A percentile compares a stretch with the other conserved stretches of the same genome.
phyloP scores from a whole-genome alignment of 2,797 vertebrate genomes.

The Gymnopithys bicolor region DNA sequence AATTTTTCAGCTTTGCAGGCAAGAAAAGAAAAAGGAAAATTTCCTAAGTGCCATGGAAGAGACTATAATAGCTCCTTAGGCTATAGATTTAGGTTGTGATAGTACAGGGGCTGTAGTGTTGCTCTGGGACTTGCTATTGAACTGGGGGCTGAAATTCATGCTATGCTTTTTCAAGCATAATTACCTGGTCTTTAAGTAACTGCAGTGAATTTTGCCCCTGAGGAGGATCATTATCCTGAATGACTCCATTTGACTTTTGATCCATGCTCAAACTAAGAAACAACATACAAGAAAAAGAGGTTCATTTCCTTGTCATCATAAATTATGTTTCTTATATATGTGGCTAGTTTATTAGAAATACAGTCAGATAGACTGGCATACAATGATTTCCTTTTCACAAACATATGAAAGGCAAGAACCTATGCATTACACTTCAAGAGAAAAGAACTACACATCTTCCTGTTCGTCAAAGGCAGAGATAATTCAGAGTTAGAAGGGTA shows the following conservation, averaged over 20 bases:
- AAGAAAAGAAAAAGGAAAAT: neutral
- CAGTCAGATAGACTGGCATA: neutral
- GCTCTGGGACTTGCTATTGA: constrained; percentile 29
- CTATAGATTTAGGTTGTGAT: neutral
- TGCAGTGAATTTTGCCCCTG: constrained; percentile 51
- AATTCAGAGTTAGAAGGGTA: neutral
- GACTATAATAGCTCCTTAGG: neutral
- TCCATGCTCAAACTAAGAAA: constrained; percentile 15
- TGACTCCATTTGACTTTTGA: constrained; percentile 34
- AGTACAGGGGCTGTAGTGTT: neutral
- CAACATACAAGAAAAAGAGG: constrained; percentile 1
- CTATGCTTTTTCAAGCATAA: constrained; percentile 38
- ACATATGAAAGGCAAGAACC: neutral
- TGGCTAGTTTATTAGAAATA: neutral
- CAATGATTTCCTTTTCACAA: neutral
- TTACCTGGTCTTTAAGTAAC: constrained; percentile 50
- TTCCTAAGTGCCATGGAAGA: neutral
- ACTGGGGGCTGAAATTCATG: constrained; percentile 9
- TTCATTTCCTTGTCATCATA: neutral
- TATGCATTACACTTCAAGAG: neutral
- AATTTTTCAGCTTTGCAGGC: neutral
- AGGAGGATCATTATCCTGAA: constrained; percentile 52
- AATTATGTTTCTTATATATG: neutral
- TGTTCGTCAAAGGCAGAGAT: neutral
- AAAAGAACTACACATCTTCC: neutral